Percentiles rank a stretch among this genome's conserved stretches.
phyloP scores from a whole-genome alignment of 2,797 vertebrate species.

The Chelon labrosus region DNA sequence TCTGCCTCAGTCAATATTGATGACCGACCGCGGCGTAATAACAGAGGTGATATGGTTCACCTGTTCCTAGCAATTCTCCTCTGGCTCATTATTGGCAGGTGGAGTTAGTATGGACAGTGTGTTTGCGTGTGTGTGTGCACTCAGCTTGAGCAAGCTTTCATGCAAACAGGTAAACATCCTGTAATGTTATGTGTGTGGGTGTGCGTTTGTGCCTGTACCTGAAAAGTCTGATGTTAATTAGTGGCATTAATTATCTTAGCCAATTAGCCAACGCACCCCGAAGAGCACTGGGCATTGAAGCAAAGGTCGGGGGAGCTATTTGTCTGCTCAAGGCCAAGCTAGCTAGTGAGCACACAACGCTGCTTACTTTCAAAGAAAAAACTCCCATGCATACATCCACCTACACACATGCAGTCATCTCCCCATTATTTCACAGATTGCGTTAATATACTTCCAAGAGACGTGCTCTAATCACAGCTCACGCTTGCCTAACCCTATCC shows the following conservation, averaged over 20 bases:
- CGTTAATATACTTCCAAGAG: no score
- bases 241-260: conserved; percentile 49
- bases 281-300: conserved; percentile 47
- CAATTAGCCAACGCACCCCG: conserved; percentile 54
- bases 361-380: conserved; percentile 4
- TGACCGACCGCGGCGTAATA: conserved; percentile 46
- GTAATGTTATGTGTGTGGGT: conserved; percentile 4
- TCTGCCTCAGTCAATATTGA: conserved; percentile 55
- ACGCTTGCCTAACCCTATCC: no score
- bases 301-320: conserved; percentile 47
- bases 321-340: conserved; percentile 48
- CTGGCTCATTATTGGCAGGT: conserved; percentile 54
- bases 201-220: conserved; percentile 21
- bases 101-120: conserved; percentile 4
- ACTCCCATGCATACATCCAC: not conserved
- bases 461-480: no score
- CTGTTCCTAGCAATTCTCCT: conserved; percentile 58
- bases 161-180: no score
- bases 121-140: not conserved
- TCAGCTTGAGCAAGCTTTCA: no score
- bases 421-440: no score
- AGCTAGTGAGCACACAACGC: not conserved
- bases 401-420: no score
- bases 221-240: conserved; percentile 57
- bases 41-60: conserved; percentile 58